phyloP scores from a whole-genome alignment of 2,797 vertebrate genomes.

The Rhinella marina region DNA sequence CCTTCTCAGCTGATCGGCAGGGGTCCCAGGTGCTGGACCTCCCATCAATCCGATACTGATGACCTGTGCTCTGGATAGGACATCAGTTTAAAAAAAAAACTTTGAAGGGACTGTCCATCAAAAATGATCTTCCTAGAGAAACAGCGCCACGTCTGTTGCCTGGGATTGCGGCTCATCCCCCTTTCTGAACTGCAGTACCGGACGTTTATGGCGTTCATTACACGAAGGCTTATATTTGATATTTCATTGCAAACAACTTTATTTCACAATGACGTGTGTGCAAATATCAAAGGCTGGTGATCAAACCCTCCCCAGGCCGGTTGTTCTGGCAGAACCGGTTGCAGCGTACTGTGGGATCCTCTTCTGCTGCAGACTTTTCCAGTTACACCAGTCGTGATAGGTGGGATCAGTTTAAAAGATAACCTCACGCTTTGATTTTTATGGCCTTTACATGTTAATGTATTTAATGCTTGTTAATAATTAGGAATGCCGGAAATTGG shows the following conservation, averaged over 20 bases:
- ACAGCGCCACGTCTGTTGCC: too few species aligned
- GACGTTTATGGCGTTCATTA: not conserved
- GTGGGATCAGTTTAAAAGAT: not conserved
- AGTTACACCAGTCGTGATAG: not conserved
- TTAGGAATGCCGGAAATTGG: not conserved
- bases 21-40: too few species aligned
- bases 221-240: not conserved
- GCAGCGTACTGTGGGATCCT: not conserved
- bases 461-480: not conserved
- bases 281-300: constrained; percentile 31
- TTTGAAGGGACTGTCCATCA: too few species aligned
- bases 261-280: constrained; percentile 17
- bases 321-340: constrained; percentile 28
- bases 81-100: too few species aligned
- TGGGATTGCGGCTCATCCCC: too few species aligned
- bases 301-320: constrained; percentile 14
- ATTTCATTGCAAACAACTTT: constrained; percentile 7
- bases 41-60: too few species aligned
- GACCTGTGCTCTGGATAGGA: too few species aligned
- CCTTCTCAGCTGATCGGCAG: too few species aligned
- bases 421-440: not conserved
- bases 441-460: not conserved
- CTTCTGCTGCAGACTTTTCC: not conserved
- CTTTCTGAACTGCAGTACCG: too few species aligned
- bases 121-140: too few species aligned